phyloP scores from a whole-genome alignment of 2,888 invertebrate species.

The Calameuta filiformis region DNA sequence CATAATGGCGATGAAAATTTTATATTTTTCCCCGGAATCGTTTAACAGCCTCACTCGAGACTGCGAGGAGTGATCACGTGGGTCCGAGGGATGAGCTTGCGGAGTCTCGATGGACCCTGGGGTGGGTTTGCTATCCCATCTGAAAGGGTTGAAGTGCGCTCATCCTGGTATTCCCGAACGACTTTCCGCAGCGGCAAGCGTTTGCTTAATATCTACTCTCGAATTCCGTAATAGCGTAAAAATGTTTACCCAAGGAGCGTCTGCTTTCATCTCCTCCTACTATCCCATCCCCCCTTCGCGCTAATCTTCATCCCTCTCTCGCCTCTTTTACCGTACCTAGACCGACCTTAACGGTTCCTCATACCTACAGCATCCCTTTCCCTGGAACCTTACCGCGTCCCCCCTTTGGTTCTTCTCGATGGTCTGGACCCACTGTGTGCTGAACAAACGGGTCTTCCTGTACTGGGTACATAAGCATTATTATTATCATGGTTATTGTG shows the following conservation, averaged over 20 bases:
- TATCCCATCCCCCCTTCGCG: conserved; percentile 10
- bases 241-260: conserved; percentile 57
- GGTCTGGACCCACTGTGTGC: conserved; percentile 38
- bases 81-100: neutral
- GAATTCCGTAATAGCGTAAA: conserved; percentile 58
- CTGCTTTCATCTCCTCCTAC: conserved; percentile 25
- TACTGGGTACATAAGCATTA: neutral
- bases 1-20: neutral
- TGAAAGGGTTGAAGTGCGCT: conserved; percentile 17
- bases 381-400: conserved; percentile 9
- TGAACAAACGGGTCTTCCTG: conserved; percentile 50
- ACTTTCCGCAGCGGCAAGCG: conserved; percentile 48
- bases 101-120: neutral
- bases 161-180: conserved; percentile 22
- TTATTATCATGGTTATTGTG: conserved; percentile 4
- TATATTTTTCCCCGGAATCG: neutral
- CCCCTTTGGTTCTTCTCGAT: conserved; percentile 15
- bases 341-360: conserved; percentile 14
- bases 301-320: conserved; percentile 11
- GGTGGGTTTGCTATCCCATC: neutral
- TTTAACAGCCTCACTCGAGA: neutral
- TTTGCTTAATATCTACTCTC: conserved; percentile 58
- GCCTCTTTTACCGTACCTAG: conserved; percentile 21
- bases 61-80: neutral
- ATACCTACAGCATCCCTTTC: conserved; percentile 13